These are phyloP conservation scores for Athene cunicularia DNA, from an alignment of 2,113 vertebrate species.

Conservation along the genomic window DNA sequence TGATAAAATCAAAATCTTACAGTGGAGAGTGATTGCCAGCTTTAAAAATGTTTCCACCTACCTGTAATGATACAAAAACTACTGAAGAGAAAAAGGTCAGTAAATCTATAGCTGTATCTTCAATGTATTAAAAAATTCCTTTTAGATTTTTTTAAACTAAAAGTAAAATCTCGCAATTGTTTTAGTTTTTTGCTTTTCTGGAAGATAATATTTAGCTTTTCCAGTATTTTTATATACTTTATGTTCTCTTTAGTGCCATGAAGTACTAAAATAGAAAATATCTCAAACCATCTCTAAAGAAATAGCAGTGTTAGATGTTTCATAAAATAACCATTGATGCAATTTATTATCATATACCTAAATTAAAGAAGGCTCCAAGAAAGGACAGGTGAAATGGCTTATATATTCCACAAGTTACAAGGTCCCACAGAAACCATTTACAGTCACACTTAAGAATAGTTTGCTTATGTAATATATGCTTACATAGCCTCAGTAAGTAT, in stretches of 20 bases:
- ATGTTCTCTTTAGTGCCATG: neutral
- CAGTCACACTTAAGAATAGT: neutral
- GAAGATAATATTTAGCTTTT: neutral
- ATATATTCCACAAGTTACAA: neutral
- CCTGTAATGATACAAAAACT: neutral
- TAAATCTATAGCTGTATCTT: neutral
- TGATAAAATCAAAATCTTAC: neutral
- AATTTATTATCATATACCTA: neutral
- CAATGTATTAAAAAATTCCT: neutral
- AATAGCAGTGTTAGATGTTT: neutral
- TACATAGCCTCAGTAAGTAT: neutral
- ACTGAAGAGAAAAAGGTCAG: neutral
- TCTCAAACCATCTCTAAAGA: neutral
- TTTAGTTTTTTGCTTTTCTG: neutral
- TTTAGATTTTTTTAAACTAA: neutral
- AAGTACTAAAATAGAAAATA: neutral
- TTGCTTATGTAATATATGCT: neutral
- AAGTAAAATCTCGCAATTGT: neutral
- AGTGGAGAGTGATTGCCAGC: neutral
- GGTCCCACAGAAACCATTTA: neutral
- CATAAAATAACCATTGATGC: neutral
- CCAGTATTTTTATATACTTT: neutral
- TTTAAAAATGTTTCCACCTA: neutral
- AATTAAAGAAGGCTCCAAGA: neutral
- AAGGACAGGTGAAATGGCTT: neutral